Evolutionary conservation across 2,797 vertebrate genomes (phyloP), one percentile per base, ranked within the genome.

Genomic region (Molothrus aeneus): DNA sequence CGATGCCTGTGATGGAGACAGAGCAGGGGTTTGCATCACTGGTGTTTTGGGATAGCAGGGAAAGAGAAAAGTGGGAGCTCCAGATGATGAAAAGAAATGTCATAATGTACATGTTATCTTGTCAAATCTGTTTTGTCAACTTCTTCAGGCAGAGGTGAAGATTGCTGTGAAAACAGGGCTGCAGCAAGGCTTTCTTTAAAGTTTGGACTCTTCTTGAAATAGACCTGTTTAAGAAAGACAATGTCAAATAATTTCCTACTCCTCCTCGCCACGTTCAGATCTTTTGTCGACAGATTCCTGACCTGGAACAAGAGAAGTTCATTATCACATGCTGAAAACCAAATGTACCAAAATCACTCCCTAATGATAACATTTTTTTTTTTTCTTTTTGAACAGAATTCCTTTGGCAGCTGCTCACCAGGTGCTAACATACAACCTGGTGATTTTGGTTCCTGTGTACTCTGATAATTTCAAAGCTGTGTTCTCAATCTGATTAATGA

Each of bases 221-320:
- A 45, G 10, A 21, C 0, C 0, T 13, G 3, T 66, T 63, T n/a
- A 34, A 45, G 19, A 34, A 38, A 5, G 14, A 17, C 21, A 60
- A 13, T 38, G 9, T 75, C 31, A 86, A 51, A 59, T 2, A 4
- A 57, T 50, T 51, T 71, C 48, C 17, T 25, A 2, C 8, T 8
- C 19, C 25, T 9, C 16, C 9, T 78, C 9, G 50, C 10, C 7
- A 17, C 5, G 7, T 32, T 65, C n/a, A 31, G 5, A 5, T 5
- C 24, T 57, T n/a, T 32, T 45, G 2, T 25, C 3, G 1, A 26
- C 16, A 53, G 19, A 40, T 32, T 80, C 22, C 13, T 86, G 13
- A 51, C 1, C 31, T n/a, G 9, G 21, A 88, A 74, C 7, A 21
- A 3, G 15, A 70, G 28, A 68, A 77, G 8, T 31, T 48, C 12